Evolutionary conservation across 1,140 invertebrate genomes (phyloP).

Genomic region (Halesus radiatus): DNA sequence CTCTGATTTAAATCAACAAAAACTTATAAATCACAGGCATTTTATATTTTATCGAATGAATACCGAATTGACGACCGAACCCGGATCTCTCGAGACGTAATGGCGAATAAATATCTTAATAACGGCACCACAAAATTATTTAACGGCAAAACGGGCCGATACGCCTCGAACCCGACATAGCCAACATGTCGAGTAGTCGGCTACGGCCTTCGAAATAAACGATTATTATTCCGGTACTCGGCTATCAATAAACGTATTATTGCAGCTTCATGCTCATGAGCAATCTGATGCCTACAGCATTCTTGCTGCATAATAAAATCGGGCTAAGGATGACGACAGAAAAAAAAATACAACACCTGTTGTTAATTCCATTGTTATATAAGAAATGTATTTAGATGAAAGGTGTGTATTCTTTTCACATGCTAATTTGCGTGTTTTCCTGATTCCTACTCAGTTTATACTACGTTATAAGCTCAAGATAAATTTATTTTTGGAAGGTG

Average conservation of each 20-base stretch:
- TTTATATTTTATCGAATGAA: too few species aligned
- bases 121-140: constrained; percentile 31
- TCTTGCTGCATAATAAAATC: constrained; percentile 8
- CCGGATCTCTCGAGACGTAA: constrained; percentile 27
- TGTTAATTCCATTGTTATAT: neutral
- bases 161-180: neutral
- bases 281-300: constrained; percentile 6
- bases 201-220: constrained; percentile 4
- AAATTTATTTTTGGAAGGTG: too few species aligned
- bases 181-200: neutral
- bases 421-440: too few species aligned
- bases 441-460: too few species aligned
- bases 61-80: neutral
- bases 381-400: too few species aligned
- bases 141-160: constrained; percentile 22
- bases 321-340: constrained; percentile 1
- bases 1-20: too few species aligned
- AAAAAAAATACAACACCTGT: constrained; percentile 16
- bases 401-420: too few species aligned
- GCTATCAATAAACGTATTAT: neutral
- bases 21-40: too few species aligned
- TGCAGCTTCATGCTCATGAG: constrained; percentile 1
- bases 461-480: too few species aligned
- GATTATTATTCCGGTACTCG: neutral
- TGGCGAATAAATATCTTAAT: neutral